Conservation (phyloP, 37 sponge, comb jelly and placozoan genomes). For the Haliclona indistincta region DNA sequence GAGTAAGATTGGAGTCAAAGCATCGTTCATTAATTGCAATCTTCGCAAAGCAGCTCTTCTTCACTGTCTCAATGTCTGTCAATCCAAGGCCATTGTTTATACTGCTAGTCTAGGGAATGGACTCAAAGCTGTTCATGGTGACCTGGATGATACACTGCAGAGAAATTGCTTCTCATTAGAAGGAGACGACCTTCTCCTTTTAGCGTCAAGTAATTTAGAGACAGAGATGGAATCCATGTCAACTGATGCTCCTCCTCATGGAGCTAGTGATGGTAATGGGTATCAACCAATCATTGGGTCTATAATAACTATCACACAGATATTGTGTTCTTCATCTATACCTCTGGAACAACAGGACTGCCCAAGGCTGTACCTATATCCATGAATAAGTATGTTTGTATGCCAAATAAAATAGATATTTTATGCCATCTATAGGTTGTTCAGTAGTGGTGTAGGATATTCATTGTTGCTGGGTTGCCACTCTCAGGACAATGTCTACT, state of each 20-base stretch:
- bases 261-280: slow-evolving; percentile 7
- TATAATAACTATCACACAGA: too few relatives aligned
- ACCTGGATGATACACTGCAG: slow-evolving; percentile 29
- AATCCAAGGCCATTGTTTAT: slow-evolving; percentile 62
- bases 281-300: too few relatives aligned
- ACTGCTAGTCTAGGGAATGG: slow-evolving; percentile 23
- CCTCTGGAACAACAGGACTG: slow-evolving; percentile 91
- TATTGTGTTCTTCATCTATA: slow-evolving; percentile 71
- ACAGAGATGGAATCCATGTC: slow-evolving; percentile 14
- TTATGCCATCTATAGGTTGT: slow-evolving; percentile 11
- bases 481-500: slow-evolving; percentile 64
- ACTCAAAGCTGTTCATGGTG: slow-evolving; percentile 12
- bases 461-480: slow-evolving; percentile 11
- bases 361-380: slow-evolving; percentile 67
- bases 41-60: slow-evolving; percentile 51
- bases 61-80: slow-evolving; percentile 64
- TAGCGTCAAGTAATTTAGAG: slow-evolving; percentile 26
- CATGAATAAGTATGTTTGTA: too few relatives aligned
- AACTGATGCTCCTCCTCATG: slow-evolving; percentile 12
- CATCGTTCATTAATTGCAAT: slow-evolving; percentile 80
- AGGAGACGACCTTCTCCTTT: slow-evolving; percentile 11
- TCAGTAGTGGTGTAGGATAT: background rate
- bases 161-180: slow-evolving; percentile 16
- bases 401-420: too few relatives aligned
- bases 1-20: slow-evolving; percentile 53